Base-by-base conservation (phyloP, 2,888 invertebrate species). In the Caenorhabditis doughertyi region DNA sequence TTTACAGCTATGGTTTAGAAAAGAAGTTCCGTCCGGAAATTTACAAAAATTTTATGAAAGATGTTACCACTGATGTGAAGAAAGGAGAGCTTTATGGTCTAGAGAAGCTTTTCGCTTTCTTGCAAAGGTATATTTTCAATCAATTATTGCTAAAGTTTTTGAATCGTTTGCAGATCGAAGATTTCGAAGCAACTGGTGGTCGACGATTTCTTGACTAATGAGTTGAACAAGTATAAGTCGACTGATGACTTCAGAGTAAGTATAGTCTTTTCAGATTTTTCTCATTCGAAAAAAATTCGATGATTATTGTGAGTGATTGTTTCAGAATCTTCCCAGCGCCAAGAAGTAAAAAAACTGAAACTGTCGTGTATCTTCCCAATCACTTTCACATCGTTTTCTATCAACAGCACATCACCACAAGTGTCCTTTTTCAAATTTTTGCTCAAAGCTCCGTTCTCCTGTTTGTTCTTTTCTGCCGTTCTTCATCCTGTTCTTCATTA, bases 71-170 rank as follows among this genome's bases (percentile, higher is more conserved):
- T 32, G 92, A 92, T 73, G 85, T 89, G 62, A 81, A 89, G 65
- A 82, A 84, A 62, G 97, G 97, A 92, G 97, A 98, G 60, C 94
- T 98, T 67, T 99, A 99, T 93, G 99, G 98, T 29, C 93, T 99
- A 88, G 99, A 99, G 93, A 99, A 99, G 93, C 99, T 99, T 93
- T 98, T 98, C 97, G 98, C 98, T 58, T 99, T 98, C 94, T 94
- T 97, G 79, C 98, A 98, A 60, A 82, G 84, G 88, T 87, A 44
- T n/a, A 18, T 21, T 16, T 25, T 42, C 25, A 32, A 47, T 7
- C 9, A 4, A 32, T 8, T 32, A 44, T 32, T 42, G 25, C 21
- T 42, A 47, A 13, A 47, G 1, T 18, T 18, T 13, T 18, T n/a
- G n/a, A n/a, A n/a, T n/a, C n/a, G n/a, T 53, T 74, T 87, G 23